Evolutionary conservation across 2,797 vertebrate species (phyloP), one percentile per base, ranked within the genome.

Genomic region (Chelidonichthys spinosus): DNA sequence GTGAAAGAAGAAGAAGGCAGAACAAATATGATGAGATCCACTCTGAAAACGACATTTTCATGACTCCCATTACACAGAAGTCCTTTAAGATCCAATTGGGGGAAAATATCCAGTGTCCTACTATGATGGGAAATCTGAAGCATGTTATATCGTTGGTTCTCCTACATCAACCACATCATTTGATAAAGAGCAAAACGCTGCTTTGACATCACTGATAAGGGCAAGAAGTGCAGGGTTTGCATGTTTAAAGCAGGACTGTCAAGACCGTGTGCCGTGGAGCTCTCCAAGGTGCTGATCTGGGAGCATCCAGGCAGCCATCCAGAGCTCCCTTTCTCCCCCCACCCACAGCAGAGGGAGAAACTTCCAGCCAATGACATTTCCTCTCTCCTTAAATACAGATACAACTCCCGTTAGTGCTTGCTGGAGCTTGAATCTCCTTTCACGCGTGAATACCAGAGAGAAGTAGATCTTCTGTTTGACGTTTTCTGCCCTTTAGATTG

Each of bases 241-340:
- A 43, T 43, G 42, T 43, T 11, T 43, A 5, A 44, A 6, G 25
- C 25, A 25, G 25, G 25, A 25, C 25, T 25, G 13, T 43, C 42
- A 43, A 7, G 35, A 32, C 37, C 14, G 6, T 3, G 18, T 7
- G 6, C 56, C 37, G 7, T 40, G 56, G 56, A 18, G 39, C 42
- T 62, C 59, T 62, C 60, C 60, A 17, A 46, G 32, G 43, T 46
- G 14, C 60, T 62, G 60, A 62, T 62, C 40, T n/a, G 46, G 17
- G 17, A 47, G 17, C 17, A 15, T 15, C 40, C 2, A 33, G 7
- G 56, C 40, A 2, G 43, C 8, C 35, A 11, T 46, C 43, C 60
- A 62, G 14, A 18, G 39, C 6, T 13, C 11, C 25, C 25, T 44
- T 32, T 32, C 58, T 32, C 18, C 15, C 36, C 15, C 14, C 5